Base-by-base conservation (phyloP, 2,113 vertebrate species). In the Sylvietta virens region DNA sequence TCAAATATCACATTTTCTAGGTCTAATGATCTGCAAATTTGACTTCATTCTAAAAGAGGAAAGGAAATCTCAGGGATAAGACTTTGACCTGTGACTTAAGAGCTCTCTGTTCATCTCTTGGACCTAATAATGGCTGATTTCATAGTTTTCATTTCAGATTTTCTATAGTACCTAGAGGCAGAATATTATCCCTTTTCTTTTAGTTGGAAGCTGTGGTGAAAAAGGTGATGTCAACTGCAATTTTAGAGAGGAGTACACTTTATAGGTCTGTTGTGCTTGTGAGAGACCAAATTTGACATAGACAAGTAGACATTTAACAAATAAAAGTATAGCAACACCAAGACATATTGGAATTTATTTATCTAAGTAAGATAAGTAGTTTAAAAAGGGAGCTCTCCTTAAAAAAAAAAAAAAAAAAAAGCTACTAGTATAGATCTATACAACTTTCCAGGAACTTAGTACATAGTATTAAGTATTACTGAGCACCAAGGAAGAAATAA, bases 271-370 rank as follows among this genome's bases (percentile, higher is more conserved):
- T 67, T 48, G 11, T 39, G 7, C 23, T 70, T 58, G 4, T 37
- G 24, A 15, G 58, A 65, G 8, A 58, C 17, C 7, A 62, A 42
- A 33, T 67, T 60, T 81, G 26, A 66, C 17, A 13, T 6, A 71
- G 10, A 44, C 16, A 11, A 47, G 6, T 30, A 66, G 5, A 0
- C 9, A 58, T 23, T 62, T 33, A 61, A 42, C 27, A 84, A 83
- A 62, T 24, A 78, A 66, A 89, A 1, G 3, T 33, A 22, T 4
- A 45, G 3, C 0, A 3, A 35, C 30, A 70, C 0, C 2, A 51
- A 44, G 20, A 44, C 2, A 16, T 9, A 4, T 4, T 71, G 24
- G 8, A 47, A 94, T 79, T 33, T 91, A 58, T 73, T 69, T 54
- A 15, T 65, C 22, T 40, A 47, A 12, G 15, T 33, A 72, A 73